Percentiles rank a stretch among this genome's conserved stretches.
Evolutionary conservation across 2,113 vertebrate species (phyloP).

Genomic region (Mobula birostris): DNA sequence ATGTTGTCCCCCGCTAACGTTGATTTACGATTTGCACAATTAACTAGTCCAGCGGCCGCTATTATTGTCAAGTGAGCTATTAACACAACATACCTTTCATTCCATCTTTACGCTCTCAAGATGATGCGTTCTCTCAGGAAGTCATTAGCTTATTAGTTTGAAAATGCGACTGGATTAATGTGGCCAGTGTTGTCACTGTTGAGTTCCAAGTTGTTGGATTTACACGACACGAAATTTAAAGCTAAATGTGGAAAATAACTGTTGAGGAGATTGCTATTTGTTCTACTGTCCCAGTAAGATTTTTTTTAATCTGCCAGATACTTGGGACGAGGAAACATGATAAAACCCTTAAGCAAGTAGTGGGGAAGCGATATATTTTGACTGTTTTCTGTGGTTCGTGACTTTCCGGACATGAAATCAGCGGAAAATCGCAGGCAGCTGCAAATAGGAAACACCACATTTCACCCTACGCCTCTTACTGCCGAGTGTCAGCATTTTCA

Average conservation of each 20-base stretch:
- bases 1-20: no score
- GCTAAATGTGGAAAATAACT: background rate
- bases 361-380: background rate
- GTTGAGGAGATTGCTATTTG: background rate
- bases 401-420: background rate
- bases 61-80: background rate
- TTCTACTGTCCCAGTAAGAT: background rate
- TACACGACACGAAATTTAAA: background rate
- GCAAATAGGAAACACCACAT: background rate
- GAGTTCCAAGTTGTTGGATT: background rate
- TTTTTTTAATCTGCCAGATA: background rate
- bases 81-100: no score
- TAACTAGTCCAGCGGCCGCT: background rate
- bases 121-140: background rate
- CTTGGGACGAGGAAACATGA: background rate
- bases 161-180: background rate
- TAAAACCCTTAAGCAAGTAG: background rate
- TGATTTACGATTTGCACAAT: background rate
- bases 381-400: background rate
- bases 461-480: no score
- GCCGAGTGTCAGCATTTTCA: background rate
- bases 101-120: background rate
- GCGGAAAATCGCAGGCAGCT: no score
- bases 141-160: background rate
- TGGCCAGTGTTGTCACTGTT: background rate